Evolutionary conservation across 2,797 vertebrate species (phyloP), one percentile per base, ranked within the genome.

Genomic region (Dendrocincla tyrannina): DNA sequence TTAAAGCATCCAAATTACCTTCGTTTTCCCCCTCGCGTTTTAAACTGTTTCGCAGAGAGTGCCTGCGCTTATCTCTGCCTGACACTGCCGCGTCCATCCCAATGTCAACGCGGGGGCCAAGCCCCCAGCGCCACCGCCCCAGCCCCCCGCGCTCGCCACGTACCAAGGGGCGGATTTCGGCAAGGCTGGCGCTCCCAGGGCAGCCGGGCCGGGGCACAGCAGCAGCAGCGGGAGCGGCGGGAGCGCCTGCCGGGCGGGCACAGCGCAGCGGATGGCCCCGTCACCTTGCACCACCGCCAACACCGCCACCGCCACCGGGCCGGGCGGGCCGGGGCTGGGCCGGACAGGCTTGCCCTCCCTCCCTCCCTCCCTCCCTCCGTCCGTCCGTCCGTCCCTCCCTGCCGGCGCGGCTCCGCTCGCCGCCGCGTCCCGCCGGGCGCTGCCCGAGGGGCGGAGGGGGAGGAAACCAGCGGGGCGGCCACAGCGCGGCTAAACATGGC

Each of bases 11-110:
- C 44, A 10, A 67, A 37, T 60, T 4, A 32, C 7, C 37, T 20
- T 28, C 20, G 2, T 3, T 5, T 64, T 12, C 3, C 39, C 68
- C 53, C 10, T 53, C 20, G 0, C 20, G 0, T 0, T 18, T 44
- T 47, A n/a, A 60, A 55, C 6, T 4, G 42, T 10, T n/a, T 4
- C 9, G 13, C 59, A 22, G 16, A 20, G 53, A 62, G 42, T 15
- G 58, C 3, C 73, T 1, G 18, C 0, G n/a, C 56, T 19, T 33
- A 5, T 5, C 46, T 16, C 35, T 1, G 10, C 58, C 2, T 4
- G 74, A 63, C 68, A 52, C 66, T 0, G 33, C 60, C 16, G 22
- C 23, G 66, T 7, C 83, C 62, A 63, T 9, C 53, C 60, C 93
- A 93, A 85, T 52, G 92, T 94, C 93, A 95, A 33, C 37, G 49